Conservation (phyloP, 2,888 invertebrate species). For the Synergus gifuensis region DNA sequence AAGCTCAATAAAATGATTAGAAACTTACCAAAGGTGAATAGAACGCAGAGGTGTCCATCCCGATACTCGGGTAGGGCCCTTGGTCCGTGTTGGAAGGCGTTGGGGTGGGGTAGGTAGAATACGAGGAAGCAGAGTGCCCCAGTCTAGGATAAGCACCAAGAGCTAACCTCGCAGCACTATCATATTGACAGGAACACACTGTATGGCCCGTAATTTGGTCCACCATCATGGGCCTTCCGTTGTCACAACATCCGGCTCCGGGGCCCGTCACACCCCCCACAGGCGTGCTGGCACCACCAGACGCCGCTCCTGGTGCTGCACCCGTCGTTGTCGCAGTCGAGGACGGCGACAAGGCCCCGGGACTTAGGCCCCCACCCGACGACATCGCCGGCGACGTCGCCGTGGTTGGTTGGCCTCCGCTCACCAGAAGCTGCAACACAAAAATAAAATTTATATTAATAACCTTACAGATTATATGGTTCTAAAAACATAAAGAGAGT, state of each 20-base stretch:
- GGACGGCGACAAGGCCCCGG: constrained; percentile 83
- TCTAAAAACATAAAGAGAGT: too few species aligned
- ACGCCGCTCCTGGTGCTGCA: constrained; percentile 76
- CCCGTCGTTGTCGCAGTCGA: constrained; percentile 77
- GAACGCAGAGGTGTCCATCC: constrained; percentile 95
- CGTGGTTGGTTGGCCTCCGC: constrained; percentile 85
- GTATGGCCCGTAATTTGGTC: constrained; percentile 96
- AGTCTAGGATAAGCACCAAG: constrained; percentile 90
- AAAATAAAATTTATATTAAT: neutral
- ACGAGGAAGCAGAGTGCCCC: constrained; percentile 84
- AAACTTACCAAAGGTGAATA: constrained; percentile 95
- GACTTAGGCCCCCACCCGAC: constrained; percentile 87
- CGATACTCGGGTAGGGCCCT: constrained; percentile 95
- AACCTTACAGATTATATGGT: too few species aligned
- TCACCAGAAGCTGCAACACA: constrained; percentile 84
- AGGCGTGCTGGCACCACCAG: constrained; percentile 75
- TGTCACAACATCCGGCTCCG: constrained; percentile 88
- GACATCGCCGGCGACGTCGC: constrained; percentile 87
- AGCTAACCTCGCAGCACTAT: constrained; percentile 89
- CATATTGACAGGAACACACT: constrained; percentile 96
- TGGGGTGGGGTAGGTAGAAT: constrained; percentile 90
- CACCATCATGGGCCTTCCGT: constrained; percentile 93
- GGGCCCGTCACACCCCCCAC: constrained; percentile 77
- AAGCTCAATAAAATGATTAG: neutral
- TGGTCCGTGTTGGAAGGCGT: constrained; percentile 95